A percentile compares a stretch with the other conserved stretches of the same genome.
Conservation (phyloP, 2,797 vertebrate genomes). For the Hoplostethus atlanticus region DNA sequence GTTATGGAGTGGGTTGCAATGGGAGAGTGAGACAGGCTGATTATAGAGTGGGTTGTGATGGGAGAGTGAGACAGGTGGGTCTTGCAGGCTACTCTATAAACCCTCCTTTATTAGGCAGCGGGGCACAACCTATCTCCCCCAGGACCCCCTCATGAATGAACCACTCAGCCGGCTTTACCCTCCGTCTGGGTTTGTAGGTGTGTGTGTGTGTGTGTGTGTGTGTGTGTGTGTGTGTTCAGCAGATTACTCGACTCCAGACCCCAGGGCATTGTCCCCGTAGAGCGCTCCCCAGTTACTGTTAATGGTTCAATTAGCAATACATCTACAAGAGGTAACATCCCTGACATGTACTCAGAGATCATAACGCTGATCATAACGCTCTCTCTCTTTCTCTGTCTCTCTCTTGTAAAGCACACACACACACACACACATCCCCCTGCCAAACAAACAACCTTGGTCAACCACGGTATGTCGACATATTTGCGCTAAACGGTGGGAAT, state of each 20-base stretch:
- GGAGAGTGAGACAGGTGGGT: conserved; percentile 54
- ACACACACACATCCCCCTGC: conserved; percentile 37
- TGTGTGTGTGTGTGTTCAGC: conserved; percentile 23
- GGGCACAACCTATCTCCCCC: conserved; percentile 70
- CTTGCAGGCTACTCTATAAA: conserved; percentile 70
- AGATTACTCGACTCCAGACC: conserved; percentile 30
- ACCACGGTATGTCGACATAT: conserved; percentile 65
- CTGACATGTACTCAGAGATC: conserved; percentile 12
- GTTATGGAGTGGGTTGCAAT: too few relatives aligned
- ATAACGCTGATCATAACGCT: background rate
- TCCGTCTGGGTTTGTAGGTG: conserved; percentile 35
- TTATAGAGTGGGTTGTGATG: conserved; percentile 21
- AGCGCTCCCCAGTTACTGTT: conserved; percentile 18
- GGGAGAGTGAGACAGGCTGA: background rate
- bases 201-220: conserved; percentile 32
- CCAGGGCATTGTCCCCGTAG: conserved; percentile 17
- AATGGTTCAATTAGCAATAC: conserved; percentile 11
- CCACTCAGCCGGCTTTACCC: conserved; percentile 66
- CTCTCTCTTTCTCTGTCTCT: conserved; percentile 15
- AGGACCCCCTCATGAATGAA: conserved; percentile 76
- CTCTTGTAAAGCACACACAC: too few relatives aligned
- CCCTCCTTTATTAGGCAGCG: conserved; percentile 74
- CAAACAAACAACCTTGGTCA: conserved; percentile 65
- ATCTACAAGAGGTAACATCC: background rate
- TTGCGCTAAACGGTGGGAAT: conserved; percentile 64